These are phyloP conservation scores for Siniperca knerii DNA, from an alignment of 2,113 vertebrate species.

Conservation along the genomic window DNA sequence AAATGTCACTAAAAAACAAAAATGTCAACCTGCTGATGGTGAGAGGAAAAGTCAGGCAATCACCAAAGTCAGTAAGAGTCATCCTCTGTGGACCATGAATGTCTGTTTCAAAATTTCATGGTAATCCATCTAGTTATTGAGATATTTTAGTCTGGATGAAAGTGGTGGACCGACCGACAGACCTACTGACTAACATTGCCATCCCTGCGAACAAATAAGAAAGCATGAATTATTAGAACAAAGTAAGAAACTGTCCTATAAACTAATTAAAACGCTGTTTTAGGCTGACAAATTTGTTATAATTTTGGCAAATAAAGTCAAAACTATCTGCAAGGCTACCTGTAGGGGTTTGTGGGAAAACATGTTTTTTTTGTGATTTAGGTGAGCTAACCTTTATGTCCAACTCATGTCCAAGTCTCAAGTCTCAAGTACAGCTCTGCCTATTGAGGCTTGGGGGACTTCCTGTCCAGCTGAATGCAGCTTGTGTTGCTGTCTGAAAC, in stretches of 20 bases:
- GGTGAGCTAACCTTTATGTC: not conserved
- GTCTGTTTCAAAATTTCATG: not conserved
- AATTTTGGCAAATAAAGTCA: not conserved
- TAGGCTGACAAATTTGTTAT: not conserved
- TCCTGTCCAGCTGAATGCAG: conserved; percentile 34
- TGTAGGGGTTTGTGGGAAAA: not conserved
- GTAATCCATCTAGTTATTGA: not conserved
- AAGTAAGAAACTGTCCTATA: not conserved
- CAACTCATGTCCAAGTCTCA: not conserved
- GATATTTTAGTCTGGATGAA: not conserved
- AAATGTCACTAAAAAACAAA: not conserved
- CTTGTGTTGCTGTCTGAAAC: conserved; percentile 3
- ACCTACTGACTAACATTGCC: not conserved
- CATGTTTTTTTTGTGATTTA: not conserved
- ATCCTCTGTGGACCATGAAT: not conserved
- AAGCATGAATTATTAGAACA: not conserved
- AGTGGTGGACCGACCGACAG: not conserved
- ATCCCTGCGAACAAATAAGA: not conserved
- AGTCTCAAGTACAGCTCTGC: conserved; percentile 8
- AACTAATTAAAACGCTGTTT: not conserved
- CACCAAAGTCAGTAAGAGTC: too few relatives aligned
- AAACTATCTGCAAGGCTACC: not conserved
- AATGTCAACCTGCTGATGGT: not conserved
- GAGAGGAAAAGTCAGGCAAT: too few relatives aligned
- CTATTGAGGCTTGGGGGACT: conserved; percentile 15